Percentiles rank a stretch among this genome's conserved stretches.
Evolutionary conservation across 1,140 invertebrate species (phyloP).

Genomic region (Lordiphosa stackelbergi): DNA sequence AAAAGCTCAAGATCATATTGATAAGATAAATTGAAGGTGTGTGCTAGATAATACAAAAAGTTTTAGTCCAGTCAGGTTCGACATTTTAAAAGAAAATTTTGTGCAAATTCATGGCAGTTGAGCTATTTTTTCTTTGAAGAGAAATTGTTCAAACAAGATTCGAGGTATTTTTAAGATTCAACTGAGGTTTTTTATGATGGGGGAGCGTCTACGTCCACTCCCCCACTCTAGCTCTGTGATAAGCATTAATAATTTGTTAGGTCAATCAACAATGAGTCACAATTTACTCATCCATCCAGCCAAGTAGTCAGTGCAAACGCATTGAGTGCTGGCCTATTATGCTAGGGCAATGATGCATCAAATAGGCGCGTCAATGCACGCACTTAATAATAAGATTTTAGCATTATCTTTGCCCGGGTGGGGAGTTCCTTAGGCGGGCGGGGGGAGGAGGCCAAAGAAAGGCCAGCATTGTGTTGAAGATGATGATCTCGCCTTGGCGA

Average conservation of each 20-base stretch:
- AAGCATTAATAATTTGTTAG: constrained; percentile 23
- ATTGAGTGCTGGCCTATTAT: constrained; percentile 48
- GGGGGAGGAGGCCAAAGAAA: constrained; percentile 46
- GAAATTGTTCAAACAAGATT: constrained; percentile 4
- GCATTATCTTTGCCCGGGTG: constrained; percentile 42
- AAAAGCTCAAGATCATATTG: constrained; percentile 64
- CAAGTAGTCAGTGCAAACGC: constrained; percentile 6
- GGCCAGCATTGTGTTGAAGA: constrained; percentile 49
- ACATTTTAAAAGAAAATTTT: constrained; percentile 24
- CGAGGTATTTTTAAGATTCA: not conserved
- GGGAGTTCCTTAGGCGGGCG: too few relatives aligned
- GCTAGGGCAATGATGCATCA: constrained; percentile 41
- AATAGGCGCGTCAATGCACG: constrained; percentile 38
- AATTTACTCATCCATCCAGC: constrained; percentile 6
- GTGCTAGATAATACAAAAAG: constrained; percentile 34
- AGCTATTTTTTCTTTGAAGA: constrained; percentile 29
- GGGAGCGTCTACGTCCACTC: too few relatives aligned
- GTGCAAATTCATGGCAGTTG: constrained; percentile 55
- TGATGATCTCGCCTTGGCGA: constrained; percentile 13
- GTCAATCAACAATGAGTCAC: constrained; percentile 44
- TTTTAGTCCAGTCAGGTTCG: not conserved
- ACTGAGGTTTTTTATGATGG: too few relatives aligned
- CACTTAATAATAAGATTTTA: constrained; percentile 42
- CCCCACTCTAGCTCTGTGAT: constrained; percentile 2
- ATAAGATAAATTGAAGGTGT: constrained; percentile 58